These are phyloP conservation scores for Lethocerus indicus DNA, from an alignment of 1,140 invertebrate genomes.

Conservation along the genomic window DNA sequence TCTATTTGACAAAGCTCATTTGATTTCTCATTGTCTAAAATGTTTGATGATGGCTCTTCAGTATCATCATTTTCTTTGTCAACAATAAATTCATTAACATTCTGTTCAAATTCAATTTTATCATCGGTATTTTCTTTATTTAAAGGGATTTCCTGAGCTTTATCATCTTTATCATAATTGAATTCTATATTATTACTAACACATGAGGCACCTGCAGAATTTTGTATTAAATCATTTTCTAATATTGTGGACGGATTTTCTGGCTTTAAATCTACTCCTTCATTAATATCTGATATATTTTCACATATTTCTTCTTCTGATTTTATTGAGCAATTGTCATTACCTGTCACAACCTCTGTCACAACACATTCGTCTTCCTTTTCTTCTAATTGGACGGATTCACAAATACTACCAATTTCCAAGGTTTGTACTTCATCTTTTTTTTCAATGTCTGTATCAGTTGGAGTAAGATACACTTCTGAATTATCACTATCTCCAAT, in stretches of 20 bases:
- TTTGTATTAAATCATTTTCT: slow-evolving; percentile 5
- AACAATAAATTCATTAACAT: too few species aligned
- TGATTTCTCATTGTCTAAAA: too few species aligned
- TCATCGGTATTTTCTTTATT: too few species aligned
- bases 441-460: slow-evolving; percentile 27
- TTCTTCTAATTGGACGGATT: slow-evolving; percentile 14
- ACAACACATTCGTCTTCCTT: slow-evolving; percentile 1
- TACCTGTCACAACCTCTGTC: slow-evolving; percentile 3
- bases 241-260: slow-evolving; percentile 3
- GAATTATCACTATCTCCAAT: slow-evolving; percentile 34
- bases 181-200: too few species aligned
- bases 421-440: slow-evolving; percentile 18
- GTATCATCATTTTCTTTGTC: too few species aligned
- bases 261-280: slow-evolving; percentile 5
- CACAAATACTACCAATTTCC: slow-evolving; percentile 15
- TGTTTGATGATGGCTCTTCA: too few species aligned
- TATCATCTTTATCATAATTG: background rate
- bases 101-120: too few species aligned
- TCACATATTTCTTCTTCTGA: slow-evolving; percentile 4
- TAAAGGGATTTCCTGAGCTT: background rate
- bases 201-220: slow-evolving; percentile 5
- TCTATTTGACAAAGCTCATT: too few species aligned
- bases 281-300: background rate
- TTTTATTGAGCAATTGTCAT: slow-evolving; percentile 14
- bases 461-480: slow-evolving; percentile 39